Evolutionary conservation across 2,797 vertebrate genomes (phyloP), one percentile per base, ranked within the genome.

Genomic region (Simalia tracyae): DNA sequence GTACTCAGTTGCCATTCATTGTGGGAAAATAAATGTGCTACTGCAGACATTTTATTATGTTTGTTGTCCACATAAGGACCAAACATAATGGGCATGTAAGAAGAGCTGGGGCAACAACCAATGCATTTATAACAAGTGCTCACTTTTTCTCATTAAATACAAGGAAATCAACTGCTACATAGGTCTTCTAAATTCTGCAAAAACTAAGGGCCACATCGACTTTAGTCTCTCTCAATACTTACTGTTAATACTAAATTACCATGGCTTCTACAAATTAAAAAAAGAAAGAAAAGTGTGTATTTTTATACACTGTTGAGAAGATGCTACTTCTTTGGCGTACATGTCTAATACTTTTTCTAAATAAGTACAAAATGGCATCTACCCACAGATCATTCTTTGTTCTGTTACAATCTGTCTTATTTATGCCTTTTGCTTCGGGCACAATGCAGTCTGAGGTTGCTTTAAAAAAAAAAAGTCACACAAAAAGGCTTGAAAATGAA

Each of bases 291-390:
- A 66, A 46, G 11, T 42, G 46, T 92, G 87, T 92, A 90, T 91
- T 90, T 88, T 76, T 95, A 72, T 54, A 54, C 50, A 54, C 50
- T 54, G 50, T 7, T 93, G 93, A 94, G 92, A 94, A 94, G 94
- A 93, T 95, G 91, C 2, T 76, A 94, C 89, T 94, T 94, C 94
- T 93, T 94, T 95, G 94, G 92, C 95, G 96, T 93, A 84, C 94
- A 95, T 85, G 90, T 85, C 89, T 88, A 46, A 64, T 92, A 84
- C 57, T 92, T 84, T 89, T 91, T 93, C 76, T 72, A 84, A 56
- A 88, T 68, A 61, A 85, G 50, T 36, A 42, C 10, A 61, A 56
- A 61, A 36, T 88, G 68, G 85, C 42, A 54, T 85, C 76, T 85
- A 12, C 42, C 91, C 84, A 54, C n/a, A 59, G 46, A 61, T 60